Evolutionary conservation across 2,797 vertebrate genomes (phyloP).

Genomic region (Melanotaenia maccullochi): DNA sequence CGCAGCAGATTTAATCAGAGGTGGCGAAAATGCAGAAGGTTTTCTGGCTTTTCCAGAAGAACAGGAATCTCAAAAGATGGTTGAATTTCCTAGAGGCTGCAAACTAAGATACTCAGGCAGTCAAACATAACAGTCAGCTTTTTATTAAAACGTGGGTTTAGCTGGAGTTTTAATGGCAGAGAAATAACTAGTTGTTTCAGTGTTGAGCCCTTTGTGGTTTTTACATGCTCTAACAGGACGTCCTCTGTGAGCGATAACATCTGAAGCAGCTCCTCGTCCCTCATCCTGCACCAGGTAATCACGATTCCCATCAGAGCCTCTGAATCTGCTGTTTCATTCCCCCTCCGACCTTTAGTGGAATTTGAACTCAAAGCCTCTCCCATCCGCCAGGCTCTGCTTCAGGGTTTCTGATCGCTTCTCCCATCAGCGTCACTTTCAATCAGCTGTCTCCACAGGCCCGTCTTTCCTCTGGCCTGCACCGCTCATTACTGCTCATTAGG

Average conservation of each 20-base stretch:
- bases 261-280: conserved; percentile 13
- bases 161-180: neutral
- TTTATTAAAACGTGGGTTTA: neutral
- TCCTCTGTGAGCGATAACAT: conserved; percentile 39
- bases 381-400: neutral
- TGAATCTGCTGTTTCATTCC: conserved; percentile 13
- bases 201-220: neutral
- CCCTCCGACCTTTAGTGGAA: conserved; percentile 1
- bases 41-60: conserved; percentile 6
- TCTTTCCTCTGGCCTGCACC: conserved; percentile 34
- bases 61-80: conserved; percentile 5
- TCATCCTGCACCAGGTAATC: conserved; percentile 54
- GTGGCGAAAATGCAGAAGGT: conserved; percentile 7
- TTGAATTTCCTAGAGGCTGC: neutral
- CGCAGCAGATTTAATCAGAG: conserved; percentile 55
- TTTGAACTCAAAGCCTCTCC: conserved; percentile 14
- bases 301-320: conserved; percentile 36
- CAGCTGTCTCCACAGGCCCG: conserved; percentile 25
- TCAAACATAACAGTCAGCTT: neutral
- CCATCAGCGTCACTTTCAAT: conserved; percentile 35
- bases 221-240: conserved; percentile 33
- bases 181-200: neutral
- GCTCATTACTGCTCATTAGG: conserved; percentile 62
- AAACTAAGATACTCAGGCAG: neutral
- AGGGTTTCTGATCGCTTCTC: neutral